phyloP scores from a whole-genome alignment of 2,797 vertebrate species.

The Crocodylus rhombifer region DNA sequence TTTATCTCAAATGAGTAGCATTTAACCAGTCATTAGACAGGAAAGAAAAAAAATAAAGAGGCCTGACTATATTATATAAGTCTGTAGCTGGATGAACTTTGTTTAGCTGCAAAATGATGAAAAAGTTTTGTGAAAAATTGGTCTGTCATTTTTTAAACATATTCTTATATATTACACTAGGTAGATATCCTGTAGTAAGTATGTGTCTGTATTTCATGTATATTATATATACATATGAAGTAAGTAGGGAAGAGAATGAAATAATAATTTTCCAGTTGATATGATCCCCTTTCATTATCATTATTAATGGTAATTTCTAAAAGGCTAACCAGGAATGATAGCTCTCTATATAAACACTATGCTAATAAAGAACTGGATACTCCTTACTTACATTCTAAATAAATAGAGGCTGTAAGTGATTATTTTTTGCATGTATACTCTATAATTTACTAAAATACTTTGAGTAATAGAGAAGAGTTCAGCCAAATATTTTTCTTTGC shows the following conservation, averaged over 20 bases:
- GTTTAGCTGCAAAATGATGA: not conserved
- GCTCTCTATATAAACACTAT: too few species aligned
- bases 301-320: not conserved
- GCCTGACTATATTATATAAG: not conserved
- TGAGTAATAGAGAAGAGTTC: conserved; percentile 68
- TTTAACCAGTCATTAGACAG: not conserved
- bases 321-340: not conserved
- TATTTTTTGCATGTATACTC: conserved; percentile 46
- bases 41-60: not conserved
- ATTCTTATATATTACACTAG: not conserved
- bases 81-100: too few species aligned
- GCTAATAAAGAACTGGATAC: not conserved
- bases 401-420: conserved; percentile 69
- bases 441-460: conserved; percentile 71
- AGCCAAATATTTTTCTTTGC: conserved; percentile 61
- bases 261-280: not conserved
- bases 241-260: not conserved
- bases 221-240: not conserved
- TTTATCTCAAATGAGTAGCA: not conserved
- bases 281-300: not conserved
- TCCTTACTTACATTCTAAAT: conserved; percentile 56
- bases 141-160: not conserved
- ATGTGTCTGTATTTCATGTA: not conserved
- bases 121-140: not conserved
- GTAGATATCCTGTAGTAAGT: not conserved